Percentiles rank a stretch among this genome's conserved stretches.
These are phyloP conservation scores for Nomada fucata DNA, from an alignment of 2,888 invertebrate genomes.

Conservation along the genomic window DNA sequence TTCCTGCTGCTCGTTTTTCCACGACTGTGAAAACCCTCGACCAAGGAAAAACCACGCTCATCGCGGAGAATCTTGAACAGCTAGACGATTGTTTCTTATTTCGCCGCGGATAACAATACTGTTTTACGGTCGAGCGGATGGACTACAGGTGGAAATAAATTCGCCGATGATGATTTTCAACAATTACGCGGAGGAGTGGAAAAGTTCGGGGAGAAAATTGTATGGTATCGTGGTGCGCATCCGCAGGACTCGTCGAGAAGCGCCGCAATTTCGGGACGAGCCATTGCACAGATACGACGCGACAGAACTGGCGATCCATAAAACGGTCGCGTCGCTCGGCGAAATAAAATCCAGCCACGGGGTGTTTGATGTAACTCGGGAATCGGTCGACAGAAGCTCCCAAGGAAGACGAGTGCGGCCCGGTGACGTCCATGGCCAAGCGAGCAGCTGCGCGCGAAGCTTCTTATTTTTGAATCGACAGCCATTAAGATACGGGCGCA, in stretches of 20 bases:
- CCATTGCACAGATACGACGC: not conserved
- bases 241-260: not conserved
- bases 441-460: slow-evolving; percentile 3
- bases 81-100: not conserved
- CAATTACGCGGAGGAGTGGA: no score
- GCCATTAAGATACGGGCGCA: slow-evolving; percentile 25
- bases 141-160: no score
- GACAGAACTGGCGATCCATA: not conserved
- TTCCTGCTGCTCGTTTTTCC: not conserved
- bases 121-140: no score
- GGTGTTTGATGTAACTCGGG: not conserved
- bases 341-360: not conserved
- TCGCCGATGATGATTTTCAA: no score
- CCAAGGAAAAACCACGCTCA: slow-evolving; percentile 7
- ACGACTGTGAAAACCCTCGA: not conserved
- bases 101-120: not conserved
- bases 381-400: not conserved
- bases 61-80: not conserved
- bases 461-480: slow-evolving; percentile 34
- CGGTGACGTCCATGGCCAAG: not conserved
- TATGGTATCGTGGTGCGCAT: no score
- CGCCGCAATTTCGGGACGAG: not conserved
- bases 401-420: not conserved
- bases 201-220: no score
- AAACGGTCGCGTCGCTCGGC: not conserved